phyloP scores from a whole-genome alignment of 2,888 invertebrate genomes.

The Ornithoptera alexandrae region DNA sequence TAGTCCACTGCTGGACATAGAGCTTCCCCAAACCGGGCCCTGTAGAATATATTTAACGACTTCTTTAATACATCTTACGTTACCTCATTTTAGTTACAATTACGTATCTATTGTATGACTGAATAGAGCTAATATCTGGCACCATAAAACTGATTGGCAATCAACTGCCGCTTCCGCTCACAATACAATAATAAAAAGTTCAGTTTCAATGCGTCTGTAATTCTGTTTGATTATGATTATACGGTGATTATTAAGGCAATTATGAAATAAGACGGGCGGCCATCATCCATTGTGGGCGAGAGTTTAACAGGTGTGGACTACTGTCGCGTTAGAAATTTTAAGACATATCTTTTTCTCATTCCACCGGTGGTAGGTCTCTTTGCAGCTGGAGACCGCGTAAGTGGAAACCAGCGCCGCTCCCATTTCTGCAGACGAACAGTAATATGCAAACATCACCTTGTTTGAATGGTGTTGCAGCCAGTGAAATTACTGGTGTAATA shows the following conservation, averaged over 20 bases:
- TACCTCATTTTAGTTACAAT: slow-evolving; percentile 51
- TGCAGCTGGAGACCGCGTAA: not conserved
- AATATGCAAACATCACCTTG: no score
- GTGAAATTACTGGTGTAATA: no score
- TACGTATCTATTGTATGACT: slow-evolving; percentile 50
- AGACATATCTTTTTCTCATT: not conserved
- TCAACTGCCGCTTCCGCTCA: slow-evolving; percentile 42
- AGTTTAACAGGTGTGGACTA: slow-evolving; percentile 46
- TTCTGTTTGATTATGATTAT: slow-evolving; percentile 70
- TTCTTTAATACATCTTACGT: not conserved
- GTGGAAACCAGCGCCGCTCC: not conserved
- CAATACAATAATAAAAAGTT: slow-evolving; percentile 57
- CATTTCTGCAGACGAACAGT: no score
- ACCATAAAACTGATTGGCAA: slow-evolving; percentile 59
- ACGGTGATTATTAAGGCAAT: slow-evolving; percentile 68
- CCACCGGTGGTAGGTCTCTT: no score
- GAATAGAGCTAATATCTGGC: slow-evolving; percentile 40
- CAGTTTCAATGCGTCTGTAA: slow-evolving; percentile 62
- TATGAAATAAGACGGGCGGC: slow-evolving; percentile 57
- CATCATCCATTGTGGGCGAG: slow-evolving; percentile 54
- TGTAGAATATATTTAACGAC: no score
- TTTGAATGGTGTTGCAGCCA: no score
- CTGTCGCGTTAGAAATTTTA: slow-evolving; percentile 7
- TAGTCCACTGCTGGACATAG: no score
- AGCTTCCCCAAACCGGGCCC: no score